A percentile compares a stretch with the other conserved stretches of the same genome.
phyloP scores from a whole-genome alignment of 2,888 invertebrate species.

The Chelonus formosanus region DNA sequence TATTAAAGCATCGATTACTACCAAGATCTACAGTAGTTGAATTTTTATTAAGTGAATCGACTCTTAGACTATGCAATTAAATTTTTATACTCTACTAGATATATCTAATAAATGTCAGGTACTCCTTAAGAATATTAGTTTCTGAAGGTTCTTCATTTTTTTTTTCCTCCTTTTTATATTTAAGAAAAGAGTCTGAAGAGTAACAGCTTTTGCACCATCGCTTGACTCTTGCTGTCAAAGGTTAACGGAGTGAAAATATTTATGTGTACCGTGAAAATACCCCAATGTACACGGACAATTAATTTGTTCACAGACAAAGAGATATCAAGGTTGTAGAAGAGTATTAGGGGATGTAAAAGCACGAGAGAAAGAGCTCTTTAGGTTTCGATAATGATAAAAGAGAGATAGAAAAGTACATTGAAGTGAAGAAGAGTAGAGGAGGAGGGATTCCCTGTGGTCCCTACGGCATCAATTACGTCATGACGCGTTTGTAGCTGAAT shows the following conservation, averaged over 20 bases:
- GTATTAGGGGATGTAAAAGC: constrained; percentile 33
- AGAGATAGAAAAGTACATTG: constrained; percentile 22
- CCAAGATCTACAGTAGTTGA: neutral
- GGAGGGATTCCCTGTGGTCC: constrained; percentile 41
- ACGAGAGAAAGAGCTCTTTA: constrained; percentile 13
- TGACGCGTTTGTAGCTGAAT: constrained; percentile 44
- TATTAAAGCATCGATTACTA: too few relatives aligned
- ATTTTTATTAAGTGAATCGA: neutral
- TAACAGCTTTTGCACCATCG: constrained; percentile 25
- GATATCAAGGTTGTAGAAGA: constrained; percentile 46
- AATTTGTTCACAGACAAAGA: constrained; percentile 50
- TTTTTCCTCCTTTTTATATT: neutral
- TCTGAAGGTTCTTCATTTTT: too few relatives aligned
- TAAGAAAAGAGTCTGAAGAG: constrained; percentile 14
- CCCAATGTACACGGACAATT: constrained; percentile 49
- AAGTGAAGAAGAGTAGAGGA: constrained; percentile 30
- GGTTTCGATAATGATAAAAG: neutral
- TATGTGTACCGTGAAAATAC: constrained; percentile 47
- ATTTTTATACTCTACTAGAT: neutral
- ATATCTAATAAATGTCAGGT: constrained; percentile 12
- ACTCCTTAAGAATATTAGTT: neutral
- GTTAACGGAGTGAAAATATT: constrained; percentile 55
- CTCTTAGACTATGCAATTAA: neutral
- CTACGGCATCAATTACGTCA: constrained; percentile 53
- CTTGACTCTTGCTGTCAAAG: constrained; percentile 45